Evolutionary conservation across 1,140 invertebrate genomes (phyloP).

Genomic region (Zaprionus lachaisei): DNA sequence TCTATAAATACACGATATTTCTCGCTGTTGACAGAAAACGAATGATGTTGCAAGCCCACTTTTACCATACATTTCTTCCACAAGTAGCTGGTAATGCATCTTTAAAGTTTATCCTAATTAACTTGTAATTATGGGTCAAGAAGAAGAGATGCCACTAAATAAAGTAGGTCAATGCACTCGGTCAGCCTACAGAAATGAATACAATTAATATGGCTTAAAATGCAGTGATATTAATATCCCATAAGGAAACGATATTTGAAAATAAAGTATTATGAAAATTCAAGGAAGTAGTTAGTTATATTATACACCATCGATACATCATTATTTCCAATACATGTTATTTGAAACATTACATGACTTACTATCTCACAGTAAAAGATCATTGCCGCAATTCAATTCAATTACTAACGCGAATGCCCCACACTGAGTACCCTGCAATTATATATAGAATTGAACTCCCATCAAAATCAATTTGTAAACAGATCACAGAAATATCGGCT

Average conservation of each 20-base stretch:
- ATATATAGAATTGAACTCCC: conserved; percentile 8
- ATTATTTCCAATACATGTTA: too few relatives aligned
- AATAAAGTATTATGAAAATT: too few relatives aligned
- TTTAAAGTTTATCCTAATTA: background rate
- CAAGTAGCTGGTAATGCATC: background rate
- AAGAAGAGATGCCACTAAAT: background rate
- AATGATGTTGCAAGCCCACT: background rate
- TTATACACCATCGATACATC: too few relatives aligned
- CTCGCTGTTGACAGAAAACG: conserved; percentile 40
- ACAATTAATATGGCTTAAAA: too few relatives aligned
- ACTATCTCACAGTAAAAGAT: too few relatives aligned
- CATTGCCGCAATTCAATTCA: too few relatives aligned
- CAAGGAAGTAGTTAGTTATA: too few relatives aligned
- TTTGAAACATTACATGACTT: too few relatives aligned
- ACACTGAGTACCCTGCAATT: conserved; percentile 17
- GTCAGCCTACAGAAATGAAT: too few relatives aligned
- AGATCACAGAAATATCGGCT: background rate
- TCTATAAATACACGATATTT: conserved; percentile 46
- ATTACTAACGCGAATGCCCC: background rate
- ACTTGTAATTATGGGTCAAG: background rate
- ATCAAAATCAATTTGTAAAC: background rate
- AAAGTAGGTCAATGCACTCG: too few relatives aligned
- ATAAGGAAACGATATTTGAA: too few relatives aligned
- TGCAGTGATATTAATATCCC: too few relatives aligned
- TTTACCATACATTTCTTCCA: background rate